phyloP scores from a whole-genome alignment of 2,888 invertebrate genomes.

The Sipunculus nudus region DNA sequence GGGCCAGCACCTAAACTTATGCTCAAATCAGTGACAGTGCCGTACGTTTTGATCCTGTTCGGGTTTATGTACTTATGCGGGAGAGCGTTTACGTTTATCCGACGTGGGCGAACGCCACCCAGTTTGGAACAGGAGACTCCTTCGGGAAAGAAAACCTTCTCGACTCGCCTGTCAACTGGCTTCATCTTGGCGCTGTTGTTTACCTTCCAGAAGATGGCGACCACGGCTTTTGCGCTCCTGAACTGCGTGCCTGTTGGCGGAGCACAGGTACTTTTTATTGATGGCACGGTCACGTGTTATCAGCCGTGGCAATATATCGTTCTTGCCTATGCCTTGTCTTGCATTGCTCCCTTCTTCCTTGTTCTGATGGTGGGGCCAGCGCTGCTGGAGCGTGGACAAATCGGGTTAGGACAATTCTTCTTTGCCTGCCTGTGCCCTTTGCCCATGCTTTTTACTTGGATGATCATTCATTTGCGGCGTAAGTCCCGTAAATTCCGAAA shows the following conservation, averaged over 20 bases:
- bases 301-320: constrained; percentile 25
- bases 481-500: too few species aligned
- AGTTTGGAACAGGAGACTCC: background rate
- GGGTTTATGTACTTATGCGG: constrained; percentile 22
- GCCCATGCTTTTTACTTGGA: constrained; percentile 32
- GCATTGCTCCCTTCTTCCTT: constrained; percentile 33
- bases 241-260: constrained; percentile 38
- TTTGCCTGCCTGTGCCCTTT: constrained; percentile 34
- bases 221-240: constrained; percentile 36
- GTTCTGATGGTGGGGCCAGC: constrained; percentile 37
- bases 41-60: constrained; percentile 32
- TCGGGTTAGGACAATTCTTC: constrained; percentile 34
- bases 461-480: too few species aligned
- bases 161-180: constrained; percentile 27
- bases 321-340: constrained; percentile 23
- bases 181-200: constrained; percentile 36
- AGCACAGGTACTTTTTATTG: constrained; percentile 37
- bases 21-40: constrained; percentile 34
- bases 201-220: constrained; percentile 38
- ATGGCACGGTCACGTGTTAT: constrained; percentile 34
- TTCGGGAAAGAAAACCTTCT: constrained; percentile 19
- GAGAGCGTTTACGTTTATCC: constrained; percentile 3
- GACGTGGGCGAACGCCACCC: background rate
- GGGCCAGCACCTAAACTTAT: constrained; percentile 29
- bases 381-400: constrained; percentile 17